Percentiles rank a stretch among this genome's conserved stretches.
These are phyloP conservation scores for Euspilapteryx auroguttella DNA, from an alignment of 2,888 invertebrate species.

Conservation along the genomic window DNA sequence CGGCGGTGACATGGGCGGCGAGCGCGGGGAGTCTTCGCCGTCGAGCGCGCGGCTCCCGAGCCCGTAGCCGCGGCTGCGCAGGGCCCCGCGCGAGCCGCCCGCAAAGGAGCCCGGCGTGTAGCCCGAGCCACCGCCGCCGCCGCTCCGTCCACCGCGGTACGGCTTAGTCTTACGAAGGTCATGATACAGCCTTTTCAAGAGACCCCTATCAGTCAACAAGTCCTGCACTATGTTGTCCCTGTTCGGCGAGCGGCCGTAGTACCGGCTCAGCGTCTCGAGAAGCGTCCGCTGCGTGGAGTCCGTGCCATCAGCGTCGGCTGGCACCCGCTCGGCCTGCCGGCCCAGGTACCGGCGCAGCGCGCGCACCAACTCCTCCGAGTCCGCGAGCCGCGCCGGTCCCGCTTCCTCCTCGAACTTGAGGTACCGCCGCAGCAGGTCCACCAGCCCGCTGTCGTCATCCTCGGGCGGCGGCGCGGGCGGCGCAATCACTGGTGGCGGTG, in stretches of 20 bases:
- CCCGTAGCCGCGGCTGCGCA: not conserved
- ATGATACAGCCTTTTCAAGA: slow-evolving; percentile 73
- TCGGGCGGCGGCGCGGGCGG: slow-evolving; percentile 10
- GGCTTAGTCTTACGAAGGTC: slow-evolving; percentile 70
- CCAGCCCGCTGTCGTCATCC: slow-evolving; percentile 59
- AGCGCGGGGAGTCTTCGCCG: slow-evolving; percentile 24
- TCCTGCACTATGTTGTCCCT: slow-evolving; percentile 72
- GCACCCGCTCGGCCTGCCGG: slow-evolving; percentile 31
- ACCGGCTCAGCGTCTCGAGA: slow-evolving; percentile 67
- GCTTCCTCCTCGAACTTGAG: slow-evolving; percentile 62
- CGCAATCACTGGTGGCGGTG: slow-evolving; percentile 25
- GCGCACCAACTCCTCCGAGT: slow-evolving; percentile 66
- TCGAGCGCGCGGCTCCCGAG: slow-evolving; percentile 5
- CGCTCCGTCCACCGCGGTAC: slow-evolving; percentile 40
- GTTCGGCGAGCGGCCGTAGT: slow-evolving; percentile 67
- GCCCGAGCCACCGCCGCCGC: slow-evolving; percentile 18
- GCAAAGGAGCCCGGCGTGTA: not conserved
- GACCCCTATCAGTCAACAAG: slow-evolving; percentile 71
- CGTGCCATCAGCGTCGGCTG: slow-evolving; percentile 21
- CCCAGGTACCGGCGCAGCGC: slow-evolving; percentile 64
- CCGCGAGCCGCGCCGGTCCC: slow-evolving; percentile 36
- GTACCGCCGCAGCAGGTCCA: slow-evolving; percentile 69
- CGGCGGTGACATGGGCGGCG: slow-evolving; percentile 61
- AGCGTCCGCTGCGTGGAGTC: slow-evolving; percentile 54
- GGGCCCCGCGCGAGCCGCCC: not conserved